Evolutionary conservation across 1,140 invertebrate genomes (phyloP).

Genomic region (Rhyzopertha dominica): DNA sequence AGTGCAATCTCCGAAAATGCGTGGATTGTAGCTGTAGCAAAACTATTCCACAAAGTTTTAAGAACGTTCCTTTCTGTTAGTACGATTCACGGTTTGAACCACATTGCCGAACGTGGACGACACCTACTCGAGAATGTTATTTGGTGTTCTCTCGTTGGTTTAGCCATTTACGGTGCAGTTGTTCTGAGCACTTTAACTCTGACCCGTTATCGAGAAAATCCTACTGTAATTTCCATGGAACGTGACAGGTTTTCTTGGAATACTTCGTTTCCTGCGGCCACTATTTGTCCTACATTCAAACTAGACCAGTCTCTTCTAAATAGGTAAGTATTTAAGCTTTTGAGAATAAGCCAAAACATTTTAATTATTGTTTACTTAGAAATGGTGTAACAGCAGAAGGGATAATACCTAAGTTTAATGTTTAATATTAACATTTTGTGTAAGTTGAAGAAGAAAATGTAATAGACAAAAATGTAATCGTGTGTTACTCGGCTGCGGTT

Average conservation of each 20-base stretch:
- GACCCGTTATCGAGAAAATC: constrained; percentile 60
- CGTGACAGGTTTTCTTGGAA: constrained; percentile 66
- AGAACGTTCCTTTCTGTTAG: constrained; percentile 20
- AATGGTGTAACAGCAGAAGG: no score
- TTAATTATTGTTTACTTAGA: no score
- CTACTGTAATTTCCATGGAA: constrained; percentile 68
- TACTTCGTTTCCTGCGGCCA: constrained; percentile 60
- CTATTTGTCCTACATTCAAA: constrained; percentile 46
- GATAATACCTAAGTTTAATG: no score
- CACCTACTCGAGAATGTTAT: constrained; percentile 39
- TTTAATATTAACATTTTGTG: no score
- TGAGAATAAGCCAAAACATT: no score
- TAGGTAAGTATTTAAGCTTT: no score
- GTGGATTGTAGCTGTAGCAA: no score
- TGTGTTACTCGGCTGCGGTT: no score
- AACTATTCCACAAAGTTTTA: no score
- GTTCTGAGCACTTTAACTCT: constrained; percentile 56
- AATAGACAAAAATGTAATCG: no score
- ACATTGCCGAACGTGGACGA: constrained; percentile 13
- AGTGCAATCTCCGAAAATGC: no score
- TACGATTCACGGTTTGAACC: constrained; percentile 23
- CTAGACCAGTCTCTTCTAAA: constrained; percentile 28
- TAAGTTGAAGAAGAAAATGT: no score
- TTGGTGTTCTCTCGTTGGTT: constrained; percentile 47
- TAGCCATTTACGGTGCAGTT: constrained; percentile 46